phyloP scores from a whole-genome alignment of 2,888 invertebrate genomes.

The Cataglyphis rosenhaueri region DNA sequence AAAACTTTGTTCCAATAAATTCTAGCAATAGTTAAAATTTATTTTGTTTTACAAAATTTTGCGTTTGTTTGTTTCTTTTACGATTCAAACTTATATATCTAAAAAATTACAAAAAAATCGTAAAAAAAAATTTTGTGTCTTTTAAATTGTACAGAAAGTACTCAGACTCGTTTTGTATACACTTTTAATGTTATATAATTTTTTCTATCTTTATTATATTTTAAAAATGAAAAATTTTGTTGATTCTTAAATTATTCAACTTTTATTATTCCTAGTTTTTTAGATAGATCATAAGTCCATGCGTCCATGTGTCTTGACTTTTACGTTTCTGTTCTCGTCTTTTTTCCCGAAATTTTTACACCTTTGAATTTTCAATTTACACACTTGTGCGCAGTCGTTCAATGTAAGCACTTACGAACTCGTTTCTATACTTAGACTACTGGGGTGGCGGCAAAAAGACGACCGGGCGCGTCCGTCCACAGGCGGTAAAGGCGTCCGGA shows the following conservation, averaged over 20 bases:
- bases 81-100: background rate
- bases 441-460: conserved; percentile 42
- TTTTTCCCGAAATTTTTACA: conserved; percentile 3
- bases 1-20: background rate
- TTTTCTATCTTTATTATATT: conserved; percentile 10
- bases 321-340: background rate
- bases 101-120: background rate
- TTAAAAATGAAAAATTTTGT: background rate
- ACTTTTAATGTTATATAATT: background rate
- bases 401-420: conserved; percentile 67
- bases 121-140: background rate
- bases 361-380: conserved; percentile 25
- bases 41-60: conserved; percentile 28
- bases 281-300: background rate
- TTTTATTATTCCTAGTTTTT: background rate
- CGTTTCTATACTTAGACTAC: conserved; percentile 73
- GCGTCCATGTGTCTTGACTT: background rate
- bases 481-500: conserved; percentile 28
- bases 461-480: conserved; percentile 10
- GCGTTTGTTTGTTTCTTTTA: conserved; percentile 25
- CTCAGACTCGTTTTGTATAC: background rate
- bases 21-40: conserved; percentile 60
- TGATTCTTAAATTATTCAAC: background rate
- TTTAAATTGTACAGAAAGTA: background rate
- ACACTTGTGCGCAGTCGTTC: conserved; percentile 34